Base-by-base conservation (phyloP, 1,140 invertebrate genomes). In the Drosophila orosa region DNA sequence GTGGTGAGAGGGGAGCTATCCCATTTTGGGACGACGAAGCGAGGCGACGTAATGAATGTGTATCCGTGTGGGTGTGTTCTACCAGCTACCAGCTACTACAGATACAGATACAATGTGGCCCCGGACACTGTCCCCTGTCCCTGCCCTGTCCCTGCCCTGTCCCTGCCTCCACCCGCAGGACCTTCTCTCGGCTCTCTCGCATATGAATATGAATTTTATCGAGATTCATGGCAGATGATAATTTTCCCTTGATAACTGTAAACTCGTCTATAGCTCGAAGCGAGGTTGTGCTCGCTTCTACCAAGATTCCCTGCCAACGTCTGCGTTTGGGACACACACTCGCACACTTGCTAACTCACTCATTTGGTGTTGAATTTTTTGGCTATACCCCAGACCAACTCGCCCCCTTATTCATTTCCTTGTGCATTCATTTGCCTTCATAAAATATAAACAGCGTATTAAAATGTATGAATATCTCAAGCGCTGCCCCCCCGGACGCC, bases 221-320 rank as follows among this genome's bases (percentile, higher is more conserved):
- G 77, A 90, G 87, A 90, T 90, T 90, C 83, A 87, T 91, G 85
- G 89, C 87, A 90, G 87, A 89, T 90, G 87, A 90, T 90, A 90
- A 90, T 90, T 90, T 90, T 90, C 87, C 87, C 87, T 90, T 90
- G 87, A 90, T 90, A 90, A 90, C 87, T 90, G 84, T 90, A 91
- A 91, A 90, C 80, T 90, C 87, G 87, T 90, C 87, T 90, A 90
- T 90, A 84, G 87, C 87, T 90, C 78, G 74, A 87, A 90, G 87
- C 87, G 83, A 90, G 87, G 87, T 89, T 90, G 78, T 90, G 74
- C 68, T 86, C 44, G 67, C 65, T 57, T 69, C 42, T 69, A 67
- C 67, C 59, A 60, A 78, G 50, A 66, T 71, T 54, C 35, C 22
- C 35, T 35, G 40, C 68, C 39, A 17, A 31, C 57, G 78, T 69